Evolutionary conservation across 1,140 invertebrate genomes (phyloP).

Genomic region (Solenopsis fugax): DNA sequence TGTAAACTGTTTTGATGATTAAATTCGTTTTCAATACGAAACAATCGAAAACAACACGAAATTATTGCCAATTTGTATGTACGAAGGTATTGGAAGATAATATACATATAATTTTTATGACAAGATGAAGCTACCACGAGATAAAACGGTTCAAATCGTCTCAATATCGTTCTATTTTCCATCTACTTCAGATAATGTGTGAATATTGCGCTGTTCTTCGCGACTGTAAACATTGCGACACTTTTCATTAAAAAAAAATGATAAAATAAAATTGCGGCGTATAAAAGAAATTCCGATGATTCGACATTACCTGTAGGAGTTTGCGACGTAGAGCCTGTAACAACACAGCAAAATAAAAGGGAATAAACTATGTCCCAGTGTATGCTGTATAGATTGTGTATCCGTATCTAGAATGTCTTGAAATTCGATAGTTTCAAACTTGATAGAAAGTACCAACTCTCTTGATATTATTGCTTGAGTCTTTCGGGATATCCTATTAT

Average conservation of each 20-base stretch:
- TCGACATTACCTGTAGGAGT: constrained; percentile 6
- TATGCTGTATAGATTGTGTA: background rate
- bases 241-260: background rate
- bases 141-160: background rate
- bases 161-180: background rate
- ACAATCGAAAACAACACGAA: background rate
- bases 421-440: constrained; percentile 2
- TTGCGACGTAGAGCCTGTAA: background rate
- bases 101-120: constrained; percentile 21
- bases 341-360: constrained; percentile 1
- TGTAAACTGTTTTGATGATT: background rate
- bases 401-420: background rate
- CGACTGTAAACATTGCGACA: background rate
- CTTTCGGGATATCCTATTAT: background rate
- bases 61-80: constrained; percentile 12
- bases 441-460: background rate
- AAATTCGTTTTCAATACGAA: background rate
- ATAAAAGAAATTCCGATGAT: background rate
- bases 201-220: background rate
- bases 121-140: background rate
- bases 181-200: background rate
- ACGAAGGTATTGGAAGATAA: background rate
- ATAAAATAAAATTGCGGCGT: background rate
- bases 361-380: background rate
- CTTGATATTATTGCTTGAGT: constrained; percentile 4